Conservation (phyloP, 2,888 invertebrate genomes). For the Acleris sparsana region DNA sequence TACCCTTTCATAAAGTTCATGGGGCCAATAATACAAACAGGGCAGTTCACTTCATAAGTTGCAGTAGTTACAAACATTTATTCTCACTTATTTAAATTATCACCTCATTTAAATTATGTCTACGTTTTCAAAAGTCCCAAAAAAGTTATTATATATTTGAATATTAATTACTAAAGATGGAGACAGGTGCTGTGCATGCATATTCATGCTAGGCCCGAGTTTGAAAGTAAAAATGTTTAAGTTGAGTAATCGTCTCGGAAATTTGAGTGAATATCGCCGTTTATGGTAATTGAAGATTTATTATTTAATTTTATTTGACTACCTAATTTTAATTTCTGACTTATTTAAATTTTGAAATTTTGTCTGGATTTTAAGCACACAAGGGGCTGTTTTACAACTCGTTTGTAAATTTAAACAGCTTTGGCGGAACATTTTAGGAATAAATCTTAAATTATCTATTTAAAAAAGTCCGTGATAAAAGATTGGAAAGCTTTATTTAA, state of each 20-base stretch:
- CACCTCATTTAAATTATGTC: not conserved
- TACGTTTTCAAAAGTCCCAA: not conserved
- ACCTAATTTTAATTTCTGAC: not conserved
- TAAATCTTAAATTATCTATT: too few species aligned
- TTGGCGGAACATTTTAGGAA: too few species aligned
- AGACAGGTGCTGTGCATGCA: constrained; percentile 20
- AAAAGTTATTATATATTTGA: constrained; percentile 30
- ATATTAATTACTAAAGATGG: constrained; percentile 22
- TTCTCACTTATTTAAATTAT: too few species aligned
- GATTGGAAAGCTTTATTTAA: too few species aligned
- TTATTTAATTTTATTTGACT: not conserved
- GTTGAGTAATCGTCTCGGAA: constrained; percentile 12
- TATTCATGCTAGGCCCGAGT: constrained; percentile 29
- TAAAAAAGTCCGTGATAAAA: too few species aligned
- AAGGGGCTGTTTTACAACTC: too few species aligned
- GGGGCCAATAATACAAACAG: too few species aligned
- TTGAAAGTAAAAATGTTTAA: constrained; percentile 24
- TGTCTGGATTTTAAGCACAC: too few species aligned
- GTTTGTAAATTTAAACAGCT: too few species aligned
- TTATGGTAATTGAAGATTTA: constrained; percentile 1
- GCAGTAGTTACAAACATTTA: too few species aligned
- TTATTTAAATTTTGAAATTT: not conserved
- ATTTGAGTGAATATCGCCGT: constrained; percentile 1
- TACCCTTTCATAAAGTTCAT: too few species aligned
- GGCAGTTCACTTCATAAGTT: too few species aligned